Evolutionary conservation across 2,888 invertebrate genomes (phyloP), one percentile per base, ranked within the genome.

Genomic region (Molanna angustata): DNA sequence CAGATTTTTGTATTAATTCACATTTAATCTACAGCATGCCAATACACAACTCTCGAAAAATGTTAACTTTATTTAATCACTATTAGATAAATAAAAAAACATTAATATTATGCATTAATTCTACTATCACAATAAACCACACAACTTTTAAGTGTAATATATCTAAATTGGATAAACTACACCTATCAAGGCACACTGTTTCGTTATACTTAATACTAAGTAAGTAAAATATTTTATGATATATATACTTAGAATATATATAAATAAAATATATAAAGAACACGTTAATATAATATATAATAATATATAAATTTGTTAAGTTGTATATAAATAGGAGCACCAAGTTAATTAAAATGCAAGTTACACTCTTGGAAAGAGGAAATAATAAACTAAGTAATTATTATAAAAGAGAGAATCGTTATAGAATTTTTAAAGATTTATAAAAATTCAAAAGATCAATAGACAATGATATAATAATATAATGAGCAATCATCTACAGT

Each of bases 21-120:
- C 44, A 42, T 59, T 59, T 59, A 59, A 57, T 59, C 59, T 59
- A 57, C 52, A 52, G 57, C 57, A 59, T 59, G 59, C 59, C 52
- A 51, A 43, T 51, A 54, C 49, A 54, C 49, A 54, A 51, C 42
- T 33, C 20, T 18, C 18, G 42, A 22, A 48, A 41, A 44, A 43
- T 39, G 42, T 49, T 45, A 54, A 46, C 48, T 41, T 35, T 32
- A 32, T 43, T 42, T 40, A 43, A 46, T 49, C 33, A 45, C 58
- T 51, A 60, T 61, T 9, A 61, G 52, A 53, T 60, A 61, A 52
- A 44, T 41, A 51, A 48, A 40, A 52, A 40, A 47, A 60, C 58
- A 51, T 59, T 41, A 61, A 63, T 61, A 14, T 35, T 42, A 42
- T 49, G 52, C 43, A 48, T 44, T 49, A 49, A 39, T 53, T 39